These are phyloP conservation scores for Cataglyphis cursor DNA, from an alignment of 2,888 invertebrate genomes.

Conservation along the genomic window DNA sequence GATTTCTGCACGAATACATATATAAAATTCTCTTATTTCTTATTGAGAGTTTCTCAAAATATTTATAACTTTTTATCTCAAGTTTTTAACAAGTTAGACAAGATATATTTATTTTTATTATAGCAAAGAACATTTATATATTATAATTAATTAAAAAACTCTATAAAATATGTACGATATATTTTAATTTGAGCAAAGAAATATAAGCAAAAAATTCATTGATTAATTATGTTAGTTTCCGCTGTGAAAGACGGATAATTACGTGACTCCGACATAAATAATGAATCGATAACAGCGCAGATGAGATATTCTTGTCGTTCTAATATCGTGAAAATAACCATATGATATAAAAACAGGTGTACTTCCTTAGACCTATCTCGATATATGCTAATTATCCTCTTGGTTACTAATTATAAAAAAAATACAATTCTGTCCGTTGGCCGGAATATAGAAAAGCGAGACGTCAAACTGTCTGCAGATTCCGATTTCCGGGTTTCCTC, in stretches of 20 bases:
- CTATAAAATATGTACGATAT: not conserved
- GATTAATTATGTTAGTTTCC: not conserved
- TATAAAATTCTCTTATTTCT: constrained; percentile 10
- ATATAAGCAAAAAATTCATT: constrained; percentile 5
- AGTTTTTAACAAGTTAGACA: not conserved
- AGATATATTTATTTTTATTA: not conserved
- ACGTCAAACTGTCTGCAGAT: constrained; percentile 72
- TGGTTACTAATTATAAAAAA: constrained; percentile 72
- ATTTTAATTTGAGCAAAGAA: not conserved
- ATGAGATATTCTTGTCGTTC: not conserved
- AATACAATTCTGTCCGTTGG: constrained; percentile 32
- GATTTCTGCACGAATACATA: constrained; percentile 4
- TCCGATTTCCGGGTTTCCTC: constrained; percentile 74
- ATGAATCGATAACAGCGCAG: constrained; percentile 15
- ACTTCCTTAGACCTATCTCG: constrained; percentile 20
- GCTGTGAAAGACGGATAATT: not conserved
- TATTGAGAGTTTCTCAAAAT: not conserved
- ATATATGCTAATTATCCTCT: constrained; percentile 75
- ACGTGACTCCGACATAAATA: constrained; percentile 14
- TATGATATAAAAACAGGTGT: constrained; percentile 26
- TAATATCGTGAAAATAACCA: constrained; percentile 57
- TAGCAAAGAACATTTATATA: not conserved
- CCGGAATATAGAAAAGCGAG: constrained; percentile 54
- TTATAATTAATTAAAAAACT: not conserved
- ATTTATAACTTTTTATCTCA: not conserved